These are phyloP conservation scores for Microcebus lehilahytsara DNA, from an alignment of 2,113 vertebrate genomes.

Conservation along the genomic window DNA sequence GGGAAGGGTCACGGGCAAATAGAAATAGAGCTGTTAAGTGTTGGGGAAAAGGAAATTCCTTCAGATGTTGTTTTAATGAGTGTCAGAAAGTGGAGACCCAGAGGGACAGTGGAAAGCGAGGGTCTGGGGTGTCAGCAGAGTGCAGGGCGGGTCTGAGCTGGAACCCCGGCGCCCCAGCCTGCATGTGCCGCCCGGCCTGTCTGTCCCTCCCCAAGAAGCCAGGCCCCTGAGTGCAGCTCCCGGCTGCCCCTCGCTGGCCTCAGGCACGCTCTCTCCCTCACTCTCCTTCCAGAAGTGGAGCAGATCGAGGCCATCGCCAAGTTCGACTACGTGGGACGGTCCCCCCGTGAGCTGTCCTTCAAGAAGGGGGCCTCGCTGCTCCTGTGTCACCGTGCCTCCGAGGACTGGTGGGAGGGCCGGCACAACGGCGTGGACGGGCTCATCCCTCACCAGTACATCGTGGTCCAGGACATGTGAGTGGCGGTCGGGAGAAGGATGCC, in stretches of 20 bases:
- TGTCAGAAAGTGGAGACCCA: neutral
- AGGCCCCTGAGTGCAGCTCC: neutral
- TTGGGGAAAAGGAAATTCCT: neutral
- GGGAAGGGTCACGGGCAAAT: neutral
- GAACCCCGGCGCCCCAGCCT: accelerated
- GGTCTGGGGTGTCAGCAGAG: neutral
- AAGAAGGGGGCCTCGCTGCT: slow-evolving; percentile 98
- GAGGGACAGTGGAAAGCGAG: neutral
- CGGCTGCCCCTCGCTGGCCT: neutral
- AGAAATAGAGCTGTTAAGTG: neutral
- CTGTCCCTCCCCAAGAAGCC: neutral
- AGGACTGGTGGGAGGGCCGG: slow-evolving; percentile 99
- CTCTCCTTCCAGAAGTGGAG: slow-evolving; percentile 91
- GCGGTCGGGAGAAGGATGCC: neutral
- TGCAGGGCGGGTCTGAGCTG: neutral
- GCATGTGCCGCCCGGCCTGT: neutral
- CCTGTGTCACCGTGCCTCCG: slow-evolving; percentile 95
- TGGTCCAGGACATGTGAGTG: slow-evolving; percentile 98
- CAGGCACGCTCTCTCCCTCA: neutral
- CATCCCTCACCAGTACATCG: slow-evolving; percentile 99
- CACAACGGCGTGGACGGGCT: slow-evolving; percentile 98
- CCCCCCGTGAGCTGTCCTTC: slow-evolving; percentile 95
- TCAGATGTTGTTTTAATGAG: neutral
- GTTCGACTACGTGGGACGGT: slow-evolving; percentile 96
- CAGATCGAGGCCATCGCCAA: slow-evolving; percentile 99